Conservation (phyloP, 2,888 invertebrate species). For the Rosalia funebris region DNA sequence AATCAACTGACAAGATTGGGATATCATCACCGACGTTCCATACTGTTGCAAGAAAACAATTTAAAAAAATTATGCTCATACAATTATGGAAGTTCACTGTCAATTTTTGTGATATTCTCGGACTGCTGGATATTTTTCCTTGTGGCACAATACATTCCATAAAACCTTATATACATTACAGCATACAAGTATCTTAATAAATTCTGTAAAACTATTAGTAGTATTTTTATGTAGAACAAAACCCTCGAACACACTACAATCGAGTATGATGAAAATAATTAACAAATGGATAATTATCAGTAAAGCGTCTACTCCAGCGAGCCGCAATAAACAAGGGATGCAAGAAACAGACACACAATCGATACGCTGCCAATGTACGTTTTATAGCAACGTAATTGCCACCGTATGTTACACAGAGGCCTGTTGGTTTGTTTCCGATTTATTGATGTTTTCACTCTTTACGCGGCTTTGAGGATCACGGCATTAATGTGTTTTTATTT, state of each 20-base stretch:
- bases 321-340: too few relatives aligned
- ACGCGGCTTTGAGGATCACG: neutral
- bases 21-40: slow-evolving; percentile 4
- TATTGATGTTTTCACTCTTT: too few relatives aligned
- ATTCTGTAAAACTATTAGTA: neutral
- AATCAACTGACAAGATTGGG: slow-evolving; percentile 12
- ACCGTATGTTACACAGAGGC: neutral
- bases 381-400: neutral
- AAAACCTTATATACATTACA: slow-evolving; percentile 53
- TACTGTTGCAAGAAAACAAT: neutral
- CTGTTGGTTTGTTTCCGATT: too few relatives aligned
- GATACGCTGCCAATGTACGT: neutral
- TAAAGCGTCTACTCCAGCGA: too few relatives aligned
- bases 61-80: slow-evolving; percentile 19
- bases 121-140: slow-evolving; percentile 55
- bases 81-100: slow-evolving; percentile 48
- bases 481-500: neutral
- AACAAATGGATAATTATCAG: too few relatives aligned
- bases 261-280: too few relatives aligned
- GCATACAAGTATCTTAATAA: slow-evolving; percentile 39
- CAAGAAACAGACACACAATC: too few relatives aligned
- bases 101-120: slow-evolving; percentile 56
- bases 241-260: too few relatives aligned
- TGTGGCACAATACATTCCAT: slow-evolving; percentile 56
- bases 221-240: neutral